Percentiles rank a stretch among this genome's conserved stretches.
phyloP scores from a whole-genome alignment of 1,140 invertebrate genomes.

The Nephotettix cincticeps region DNA sequence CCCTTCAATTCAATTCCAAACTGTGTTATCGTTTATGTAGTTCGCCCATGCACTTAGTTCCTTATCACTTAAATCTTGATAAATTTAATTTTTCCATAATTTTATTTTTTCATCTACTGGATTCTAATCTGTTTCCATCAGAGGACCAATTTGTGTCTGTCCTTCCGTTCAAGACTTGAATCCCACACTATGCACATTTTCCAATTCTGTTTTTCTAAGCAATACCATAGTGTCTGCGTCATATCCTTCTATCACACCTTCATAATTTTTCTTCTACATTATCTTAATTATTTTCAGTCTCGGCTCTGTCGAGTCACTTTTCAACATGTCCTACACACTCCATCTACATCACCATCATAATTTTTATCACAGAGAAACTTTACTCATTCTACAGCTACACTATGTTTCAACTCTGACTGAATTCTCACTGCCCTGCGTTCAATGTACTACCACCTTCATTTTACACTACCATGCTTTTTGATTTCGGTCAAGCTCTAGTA shows the following conservation, averaged over 20 bases:
- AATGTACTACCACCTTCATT: constrained; percentile 11
- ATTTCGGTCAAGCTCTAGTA: not conserved
- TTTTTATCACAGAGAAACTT: constrained; percentile 13
- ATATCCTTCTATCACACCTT: constrained; percentile 20
- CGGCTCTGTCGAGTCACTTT: constrained; percentile 7
- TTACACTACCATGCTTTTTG: constrained; percentile 7
- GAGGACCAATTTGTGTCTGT: too few relatives aligned
- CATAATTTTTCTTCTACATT: constrained; percentile 9
- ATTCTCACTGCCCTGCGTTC: not conserved
- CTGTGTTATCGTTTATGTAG: too few relatives aligned
- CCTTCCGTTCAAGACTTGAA: too few relatives aligned
- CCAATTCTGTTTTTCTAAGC: constrained; percentile 41
- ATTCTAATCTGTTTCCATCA: constrained; percentile 41
- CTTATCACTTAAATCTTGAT: not conserved
- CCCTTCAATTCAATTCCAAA: too few relatives aligned
- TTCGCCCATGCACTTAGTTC: constrained; percentile 33
- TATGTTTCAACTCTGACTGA: too few relatives aligned
- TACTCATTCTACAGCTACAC: constrained; percentile 2
- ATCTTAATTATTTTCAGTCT: not conserved
- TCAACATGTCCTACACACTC: constrained; percentile 27
- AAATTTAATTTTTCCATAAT: constrained; percentile 11
- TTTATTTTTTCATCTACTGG: constrained; percentile 27
- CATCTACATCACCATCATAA: constrained; percentile 26
- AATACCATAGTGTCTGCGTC: constrained; percentile 34
- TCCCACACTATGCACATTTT: constrained; percentile 43